phyloP scores from a whole-genome alignment of 2,888 invertebrate genomes.

The Chloroclysta siterata region DNA sequence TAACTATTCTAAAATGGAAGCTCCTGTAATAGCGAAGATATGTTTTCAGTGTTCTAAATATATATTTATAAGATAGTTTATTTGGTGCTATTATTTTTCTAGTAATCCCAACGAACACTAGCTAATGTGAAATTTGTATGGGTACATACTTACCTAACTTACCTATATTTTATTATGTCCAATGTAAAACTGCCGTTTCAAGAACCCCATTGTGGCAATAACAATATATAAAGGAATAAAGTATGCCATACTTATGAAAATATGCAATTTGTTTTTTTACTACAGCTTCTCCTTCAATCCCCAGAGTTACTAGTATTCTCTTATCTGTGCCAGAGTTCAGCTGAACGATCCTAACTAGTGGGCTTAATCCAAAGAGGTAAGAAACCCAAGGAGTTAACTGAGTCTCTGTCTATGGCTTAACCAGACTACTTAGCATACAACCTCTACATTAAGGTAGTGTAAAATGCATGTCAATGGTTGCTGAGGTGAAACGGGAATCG shows the following conservation, averaged over 20 bases:
- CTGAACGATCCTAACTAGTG: no score
- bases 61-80: not conserved
- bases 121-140: not conserved
- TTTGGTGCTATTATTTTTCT: not conserved
- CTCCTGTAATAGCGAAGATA: not conserved
- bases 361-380: no score
- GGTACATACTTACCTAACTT: not conserved
- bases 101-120: not conserved
- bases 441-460: no score
- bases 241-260: conserved; percentile 59
- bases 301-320: no score
- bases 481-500: no score
- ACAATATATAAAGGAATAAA: conserved; percentile 60
- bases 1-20: no score
- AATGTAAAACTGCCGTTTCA: conserved; percentile 19
- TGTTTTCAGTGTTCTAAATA: not conserved
- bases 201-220: conserved; percentile 41
- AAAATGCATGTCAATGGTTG: no score
- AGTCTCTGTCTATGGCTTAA: no score
- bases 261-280: not conserved
- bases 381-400: no score
- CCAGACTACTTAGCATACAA: no score
- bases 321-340: no score
- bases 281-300: no score
- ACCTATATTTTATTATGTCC: not conserved